phyloP scores from a whole-genome alignment of 2,888 invertebrate species.

The Drosophila multiciliata region DNA sequence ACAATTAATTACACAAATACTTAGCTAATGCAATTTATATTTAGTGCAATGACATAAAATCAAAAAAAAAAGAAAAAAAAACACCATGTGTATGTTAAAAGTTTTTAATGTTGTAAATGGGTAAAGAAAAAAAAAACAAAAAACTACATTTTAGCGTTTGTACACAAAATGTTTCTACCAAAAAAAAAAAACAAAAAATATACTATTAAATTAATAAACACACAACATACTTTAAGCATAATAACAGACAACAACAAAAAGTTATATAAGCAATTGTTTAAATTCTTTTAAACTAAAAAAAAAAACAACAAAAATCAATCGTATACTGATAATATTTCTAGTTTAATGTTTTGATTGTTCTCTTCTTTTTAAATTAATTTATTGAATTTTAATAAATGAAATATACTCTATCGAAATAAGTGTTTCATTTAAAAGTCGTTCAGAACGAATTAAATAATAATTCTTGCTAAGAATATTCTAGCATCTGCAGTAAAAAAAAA shows the following conservation, averaged over 20 bases:
- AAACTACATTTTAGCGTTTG: slow-evolving; percentile 58
- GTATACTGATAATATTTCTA: slow-evolving; percentile 68
- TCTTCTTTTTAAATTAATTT: slow-evolving; percentile 75
- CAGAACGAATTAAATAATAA: not conserved
- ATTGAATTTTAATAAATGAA: slow-evolving; percentile 73
- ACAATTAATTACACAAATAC: slow-evolving; percentile 64
- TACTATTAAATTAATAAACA: slow-evolving; percentile 26
- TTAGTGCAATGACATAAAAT: slow-evolving; percentile 62
- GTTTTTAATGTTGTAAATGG: slow-evolving; percentile 71
- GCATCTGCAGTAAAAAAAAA: not conserved
- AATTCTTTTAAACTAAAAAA: slow-evolving; percentile 67
- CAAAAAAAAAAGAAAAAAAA: slow-evolving; percentile 38
- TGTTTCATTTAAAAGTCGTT: not conserved
- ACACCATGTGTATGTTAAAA: slow-evolving; percentile 60
- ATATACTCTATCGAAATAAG: slow-evolving; percentile 37
- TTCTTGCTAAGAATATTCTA: not conserved
- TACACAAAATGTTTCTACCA: slow-evolving; percentile 67
- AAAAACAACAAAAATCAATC: slow-evolving; percentile 35
- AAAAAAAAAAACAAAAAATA: slow-evolving; percentile 37
- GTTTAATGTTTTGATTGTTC: slow-evolving; percentile 79
- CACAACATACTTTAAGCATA: slow-evolving; percentile 42
- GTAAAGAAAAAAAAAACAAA: slow-evolving; percentile 39
- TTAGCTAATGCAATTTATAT: slow-evolving; percentile 71
- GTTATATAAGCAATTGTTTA: slow-evolving; percentile 75
- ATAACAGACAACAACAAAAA: slow-evolving; percentile 49